These are phyloP conservation scores for Sarcophaga peregrina DNA, from an alignment of 1,140 invertebrate species.

Conservation along the genomic window DNA sequence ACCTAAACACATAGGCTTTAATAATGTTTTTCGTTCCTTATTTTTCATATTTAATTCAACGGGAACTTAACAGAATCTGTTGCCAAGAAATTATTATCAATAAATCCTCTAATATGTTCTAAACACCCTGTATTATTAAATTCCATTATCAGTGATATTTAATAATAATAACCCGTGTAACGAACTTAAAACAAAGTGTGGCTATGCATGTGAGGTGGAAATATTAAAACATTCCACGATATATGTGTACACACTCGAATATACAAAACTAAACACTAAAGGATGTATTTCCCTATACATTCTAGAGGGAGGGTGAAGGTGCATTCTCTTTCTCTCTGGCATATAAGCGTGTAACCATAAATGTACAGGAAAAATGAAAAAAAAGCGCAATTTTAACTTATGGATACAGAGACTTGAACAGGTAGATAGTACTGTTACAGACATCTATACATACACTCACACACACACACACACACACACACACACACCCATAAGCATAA, in stretches of 20 bases:
- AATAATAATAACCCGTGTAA: neutral
- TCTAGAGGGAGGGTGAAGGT: neutral
- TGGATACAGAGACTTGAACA: neutral
- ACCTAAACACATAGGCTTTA: too few species aligned
- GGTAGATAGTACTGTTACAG: neutral
- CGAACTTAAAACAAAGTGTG: neutral
- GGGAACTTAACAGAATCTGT: too few species aligned
- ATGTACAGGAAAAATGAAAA: neutral
- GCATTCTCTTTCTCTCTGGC: too few species aligned
- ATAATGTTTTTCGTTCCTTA: too few species aligned
- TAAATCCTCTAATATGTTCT: too few species aligned
- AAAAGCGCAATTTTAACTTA: neutral
- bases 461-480: neutral
- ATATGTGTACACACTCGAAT: too few species aligned
- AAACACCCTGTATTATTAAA: neutral
- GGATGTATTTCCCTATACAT: neutral
- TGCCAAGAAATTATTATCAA: too few species aligned
- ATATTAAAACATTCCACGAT: slow-evolving; percentile 1
- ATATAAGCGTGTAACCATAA: neutral
- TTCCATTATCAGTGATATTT: neutral
- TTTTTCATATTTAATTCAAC: too few species aligned
- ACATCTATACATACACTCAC: neutral
- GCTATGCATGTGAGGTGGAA: neutral
- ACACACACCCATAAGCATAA: neutral
- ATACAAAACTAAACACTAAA: neutral